Evolutionary conservation across 2,113 vertebrate species (phyloP).

Genomic region (Pachyramphus minor): DNA sequence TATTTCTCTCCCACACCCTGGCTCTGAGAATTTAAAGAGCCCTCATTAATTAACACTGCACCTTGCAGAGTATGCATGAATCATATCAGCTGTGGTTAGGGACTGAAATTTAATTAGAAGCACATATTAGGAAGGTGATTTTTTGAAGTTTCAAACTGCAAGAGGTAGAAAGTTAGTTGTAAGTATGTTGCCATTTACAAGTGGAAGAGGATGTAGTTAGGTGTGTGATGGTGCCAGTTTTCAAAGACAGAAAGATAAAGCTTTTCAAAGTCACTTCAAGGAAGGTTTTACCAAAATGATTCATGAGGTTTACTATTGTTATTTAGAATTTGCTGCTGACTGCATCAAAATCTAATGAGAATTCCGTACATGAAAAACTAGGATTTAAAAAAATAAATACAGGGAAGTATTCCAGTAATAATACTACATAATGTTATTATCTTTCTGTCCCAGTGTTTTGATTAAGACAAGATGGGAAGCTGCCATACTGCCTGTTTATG

Average conservation of each 20-base stretch:
- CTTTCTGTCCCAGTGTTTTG: not conserved
- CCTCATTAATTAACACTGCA: slow-evolving; percentile 73
- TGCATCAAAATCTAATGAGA: slow-evolving; percentile 43
- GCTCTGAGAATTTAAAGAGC: slow-evolving; percentile 66
- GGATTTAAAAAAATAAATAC: slow-evolving; percentile 49
- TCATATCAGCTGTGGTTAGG: slow-evolving; percentile 55
- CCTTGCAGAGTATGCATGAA: slow-evolving; percentile 54
- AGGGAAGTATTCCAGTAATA: not conserved
- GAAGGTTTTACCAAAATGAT: slow-evolving; percentile 11
- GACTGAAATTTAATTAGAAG: slow-evolving; percentile 76
- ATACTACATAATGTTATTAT: not conserved
- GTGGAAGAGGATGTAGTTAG: not conserved
- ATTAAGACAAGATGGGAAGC: not conserved
- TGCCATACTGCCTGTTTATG: not conserved
- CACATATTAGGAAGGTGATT: slow-evolving; percentile 31
- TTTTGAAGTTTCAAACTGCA: slow-evolving; percentile 20
- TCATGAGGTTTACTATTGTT: slow-evolving; percentile 14
- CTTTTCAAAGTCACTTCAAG: slow-evolving; percentile 17
- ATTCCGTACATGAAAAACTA: slow-evolving; percentile 32
- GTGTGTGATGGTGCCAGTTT: not conserved
- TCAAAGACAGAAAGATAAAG: not conserved
- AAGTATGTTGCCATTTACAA: not conserved
- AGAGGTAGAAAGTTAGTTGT: not conserved
- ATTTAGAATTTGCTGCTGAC: slow-evolving; percentile 45
- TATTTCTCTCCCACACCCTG: not conserved